Percentiles rank a stretch among this genome's conserved stretches.
Conservation (phyloP, 2,888 invertebrate genomes). For the Caenorhabditis sp. region DNA sequence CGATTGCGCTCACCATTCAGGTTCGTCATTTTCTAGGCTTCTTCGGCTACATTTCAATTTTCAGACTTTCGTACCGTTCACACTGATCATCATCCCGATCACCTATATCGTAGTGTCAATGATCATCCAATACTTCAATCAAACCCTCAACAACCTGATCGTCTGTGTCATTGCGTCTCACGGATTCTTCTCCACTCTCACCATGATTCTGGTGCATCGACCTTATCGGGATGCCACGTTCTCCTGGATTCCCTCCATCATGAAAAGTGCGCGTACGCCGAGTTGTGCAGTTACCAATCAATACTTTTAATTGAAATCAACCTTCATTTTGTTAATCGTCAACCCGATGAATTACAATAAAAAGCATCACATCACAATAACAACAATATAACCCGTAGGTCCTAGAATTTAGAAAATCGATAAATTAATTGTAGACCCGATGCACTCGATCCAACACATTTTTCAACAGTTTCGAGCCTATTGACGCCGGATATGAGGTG, state of each 20-base stretch:
- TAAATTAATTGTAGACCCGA: constrained; percentile 33
- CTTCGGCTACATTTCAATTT: neutral
- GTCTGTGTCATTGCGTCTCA: neutral
- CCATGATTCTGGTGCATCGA: too few relatives aligned
- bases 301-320: too few relatives aligned
- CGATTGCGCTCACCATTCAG: neutral
- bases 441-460: constrained; percentile 39
- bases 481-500: constrained; percentile 27
- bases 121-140: neutral
- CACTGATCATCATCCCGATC: neutral
- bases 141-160: neutral
- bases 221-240: neutral
- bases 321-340: too few relatives aligned
- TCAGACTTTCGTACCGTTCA: neutral
- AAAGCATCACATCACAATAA: neutral
- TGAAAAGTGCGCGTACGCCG: too few relatives aligned
- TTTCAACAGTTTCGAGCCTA: constrained; percentile 23
- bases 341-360: too few relatives aligned
- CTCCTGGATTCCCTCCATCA: neutral
- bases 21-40: neutral
- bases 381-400: constrained; percentile 5
- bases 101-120: neutral
- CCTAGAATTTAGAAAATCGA: neutral
- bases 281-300: too few relatives aligned
- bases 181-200: too few relatives aligned